Conservation (phyloP, 2,888 invertebrate species). For the Ophion costatus region DNA sequence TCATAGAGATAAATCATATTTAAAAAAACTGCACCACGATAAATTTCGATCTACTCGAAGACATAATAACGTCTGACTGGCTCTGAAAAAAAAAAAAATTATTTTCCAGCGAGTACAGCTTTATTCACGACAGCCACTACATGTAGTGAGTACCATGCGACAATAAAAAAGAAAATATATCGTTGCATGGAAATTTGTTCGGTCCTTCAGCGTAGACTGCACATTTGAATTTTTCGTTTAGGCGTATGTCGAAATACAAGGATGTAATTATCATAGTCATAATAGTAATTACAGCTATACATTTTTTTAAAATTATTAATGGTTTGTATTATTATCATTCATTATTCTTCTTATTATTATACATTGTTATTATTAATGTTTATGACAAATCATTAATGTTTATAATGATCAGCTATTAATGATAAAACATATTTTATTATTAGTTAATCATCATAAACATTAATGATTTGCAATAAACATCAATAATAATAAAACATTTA, state of each 20-base stretch:
- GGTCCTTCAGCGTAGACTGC: background rate
- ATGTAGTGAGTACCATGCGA: conserved; percentile 82
- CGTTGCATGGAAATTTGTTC: conserved; percentile 65
- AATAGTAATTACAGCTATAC: background rate
- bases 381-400: too few relatives aligned
- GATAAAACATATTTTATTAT: too few relatives aligned
- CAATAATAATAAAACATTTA: too few relatives aligned
- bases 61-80: conserved; percentile 23
- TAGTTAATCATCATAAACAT: too few relatives aligned
- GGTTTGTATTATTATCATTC: too few relatives aligned
- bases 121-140: conserved; percentile 83
- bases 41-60: background rate
- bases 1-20: background rate
- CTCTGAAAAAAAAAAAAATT: conserved; percentile 48
- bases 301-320: background rate
- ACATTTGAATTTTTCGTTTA: background rate
- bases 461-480: too few relatives aligned
- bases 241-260: background rate
- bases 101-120: conserved; percentile 82
- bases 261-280: too few relatives aligned
- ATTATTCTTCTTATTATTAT: background rate
- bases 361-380: background rate
- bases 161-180: conserved; percentile 31
- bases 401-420: too few relatives aligned
- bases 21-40: background rate